Base-by-base conservation (phyloP, 2,888 invertebrate genomes). In the Junonia oenone region DNA sequence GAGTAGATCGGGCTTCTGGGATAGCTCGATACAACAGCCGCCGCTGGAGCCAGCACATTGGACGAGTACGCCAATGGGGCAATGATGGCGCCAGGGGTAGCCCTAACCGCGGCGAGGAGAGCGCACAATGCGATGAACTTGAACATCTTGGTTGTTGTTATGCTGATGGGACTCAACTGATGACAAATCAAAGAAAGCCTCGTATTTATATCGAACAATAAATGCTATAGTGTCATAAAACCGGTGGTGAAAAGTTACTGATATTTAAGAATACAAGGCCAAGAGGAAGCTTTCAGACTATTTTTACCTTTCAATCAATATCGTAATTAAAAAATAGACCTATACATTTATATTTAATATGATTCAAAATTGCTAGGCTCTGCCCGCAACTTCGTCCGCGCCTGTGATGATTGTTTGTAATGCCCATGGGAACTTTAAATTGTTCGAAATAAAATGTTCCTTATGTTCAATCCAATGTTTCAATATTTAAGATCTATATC, bases 81-180 rank as follows among this genome's bases (percentile, higher is more conserved):
- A 5, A 55, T 14, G 14, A 55, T 1, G 2, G 47, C 13, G 59
- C 73, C 61, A 65, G 76, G 77, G 35, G 70, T 70, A 65, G 91
- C 91, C 57, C 75, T 77, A 63, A 78, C 86, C 59, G 89, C 72
- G 68, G 90, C 85, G 64, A 91, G 71, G 63, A 91, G 77, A 71
- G 86, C 88, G 71, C 82, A 90, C 82, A 91, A 81, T 63, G 82
- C 79, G 76, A 84, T 77, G 73, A 78, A 65, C 68, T 78, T 80
- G 71, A 76, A 79, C 79, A 81, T 81, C 59, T 68, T 74, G 53
- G 22, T 47, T 31, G 14, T 13, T 58, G 45, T 38, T 62, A 51
- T 47, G 48, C 52, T 57, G 45, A 54, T 58, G 50, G 46, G 54
- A 47, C 54, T 56, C 64, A 61, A 66, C 65, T 67, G 67, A 67